Evolutionary conservation across 2,113 vertebrate species (phyloP).

Genomic region (Tauraco erythrolophus): DNA sequence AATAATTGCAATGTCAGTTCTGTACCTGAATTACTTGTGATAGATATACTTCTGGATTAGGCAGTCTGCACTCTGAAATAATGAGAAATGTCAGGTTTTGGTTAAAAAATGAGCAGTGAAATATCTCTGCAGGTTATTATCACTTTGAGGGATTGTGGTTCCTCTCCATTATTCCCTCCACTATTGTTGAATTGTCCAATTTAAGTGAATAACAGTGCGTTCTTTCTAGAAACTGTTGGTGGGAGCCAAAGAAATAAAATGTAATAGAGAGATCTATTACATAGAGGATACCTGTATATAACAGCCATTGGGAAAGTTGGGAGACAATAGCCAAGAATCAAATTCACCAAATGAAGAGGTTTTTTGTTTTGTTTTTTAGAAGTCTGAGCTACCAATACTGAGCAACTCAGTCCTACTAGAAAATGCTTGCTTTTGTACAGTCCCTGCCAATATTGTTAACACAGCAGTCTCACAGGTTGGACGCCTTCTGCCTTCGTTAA

Average conservation of each 20-base stretch:
- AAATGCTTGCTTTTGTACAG: neutral
- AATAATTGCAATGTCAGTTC: constrained; percentile 60
- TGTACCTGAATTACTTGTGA: constrained; percentile 49
- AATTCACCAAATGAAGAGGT: neutral
- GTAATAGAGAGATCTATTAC: constrained; percentile 16
- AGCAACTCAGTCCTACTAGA: neutral
- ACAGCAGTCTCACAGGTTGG: neutral
- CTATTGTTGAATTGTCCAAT: constrained; percentile 60
- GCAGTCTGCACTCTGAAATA: constrained; percentile 40
- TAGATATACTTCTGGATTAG: constrained; percentile 62
- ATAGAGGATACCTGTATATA: constrained; percentile 20
- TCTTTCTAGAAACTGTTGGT: constrained; percentile 50
- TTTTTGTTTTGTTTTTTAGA: neutral
- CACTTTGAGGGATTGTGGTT: constrained; percentile 59
- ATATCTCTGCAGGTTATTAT: constrained; percentile 68
- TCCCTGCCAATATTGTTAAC: neutral
- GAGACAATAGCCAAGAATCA: constrained; percentile 29
- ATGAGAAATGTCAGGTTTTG: constrained; percentile 66
- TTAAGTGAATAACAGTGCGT: constrained; percentile 37
- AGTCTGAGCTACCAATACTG: neutral
- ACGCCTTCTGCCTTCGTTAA: neutral
- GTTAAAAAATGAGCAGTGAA: constrained; percentile 63
- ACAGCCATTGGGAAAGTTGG: constrained; percentile 24
- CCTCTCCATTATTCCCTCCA: constrained; percentile 22
- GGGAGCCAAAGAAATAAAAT: constrained; percentile 47